Conservation (phyloP, 2,797 vertebrate genomes). For the Clarias fuscus region DNA sequence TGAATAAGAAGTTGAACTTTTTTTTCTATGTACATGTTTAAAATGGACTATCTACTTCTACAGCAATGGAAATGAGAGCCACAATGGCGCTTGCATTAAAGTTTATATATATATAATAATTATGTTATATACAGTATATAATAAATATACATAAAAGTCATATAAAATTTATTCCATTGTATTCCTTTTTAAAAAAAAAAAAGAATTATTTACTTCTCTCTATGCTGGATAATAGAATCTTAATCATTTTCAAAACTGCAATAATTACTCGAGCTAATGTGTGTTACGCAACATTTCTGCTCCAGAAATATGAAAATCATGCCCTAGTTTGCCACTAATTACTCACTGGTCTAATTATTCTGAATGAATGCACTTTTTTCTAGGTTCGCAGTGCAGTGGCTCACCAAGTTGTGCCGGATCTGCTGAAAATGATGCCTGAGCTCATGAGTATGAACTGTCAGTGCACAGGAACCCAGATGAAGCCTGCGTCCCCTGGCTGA, state of each 20-base stretch:
- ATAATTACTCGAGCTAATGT: constrained; percentile 4
- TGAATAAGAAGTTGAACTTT: too few relatives aligned
- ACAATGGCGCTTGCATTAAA: too few relatives aligned
- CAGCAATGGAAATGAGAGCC: too few relatives aligned
- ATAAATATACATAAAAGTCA: too few relatives aligned
- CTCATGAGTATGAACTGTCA: constrained; percentile 72
- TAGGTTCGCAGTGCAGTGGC: constrained; percentile 27
- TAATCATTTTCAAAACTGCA: not conserved
- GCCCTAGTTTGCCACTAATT: not conserved
- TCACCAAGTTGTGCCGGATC: constrained; percentile 68
- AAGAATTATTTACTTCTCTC: not conserved
- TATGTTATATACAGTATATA: too few relatives aligned
- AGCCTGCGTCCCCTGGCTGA: constrained; percentile 54
- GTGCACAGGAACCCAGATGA: constrained; percentile 66
- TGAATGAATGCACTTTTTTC: not conserved
- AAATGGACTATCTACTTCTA: too few relatives aligned
- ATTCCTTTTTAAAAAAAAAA: too few relatives aligned
- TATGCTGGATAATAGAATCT: not conserved
- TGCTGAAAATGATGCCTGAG: constrained; percentile 68
- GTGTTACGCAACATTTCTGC: not conserved
- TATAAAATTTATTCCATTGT: too few relatives aligned
- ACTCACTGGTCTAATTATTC: not conserved
- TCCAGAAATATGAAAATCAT: not conserved
- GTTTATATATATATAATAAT: too few relatives aligned
- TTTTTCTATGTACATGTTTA: too few relatives aligned